Evolutionary conservation across 2,888 invertebrate species (phyloP), one percentile per base, ranked within the genome.

Genomic region (Pachliopta kotzebuea): DNA sequence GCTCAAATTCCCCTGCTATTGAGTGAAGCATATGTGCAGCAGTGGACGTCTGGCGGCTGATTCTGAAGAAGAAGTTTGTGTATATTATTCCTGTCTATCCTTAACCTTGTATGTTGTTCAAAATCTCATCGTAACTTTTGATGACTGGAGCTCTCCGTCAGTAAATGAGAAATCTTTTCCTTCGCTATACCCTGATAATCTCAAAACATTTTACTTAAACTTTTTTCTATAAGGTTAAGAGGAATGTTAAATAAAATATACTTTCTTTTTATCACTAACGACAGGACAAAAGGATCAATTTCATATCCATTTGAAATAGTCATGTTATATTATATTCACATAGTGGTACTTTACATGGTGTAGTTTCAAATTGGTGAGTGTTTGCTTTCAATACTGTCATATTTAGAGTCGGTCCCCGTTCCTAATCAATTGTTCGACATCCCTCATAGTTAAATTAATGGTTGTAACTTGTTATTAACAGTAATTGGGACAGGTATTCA

Each of bases 241-340:
- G 9, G 20, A 49, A 49, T 20, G 20, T n/a, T 4, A 1, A 49
- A 14, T 20, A 49, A 49, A 45, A 49, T 20, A 49, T 49, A 20
- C 20, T 49, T 20, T 37, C 26, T 11, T 37, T 20, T 49, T 49
- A 49, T 49, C 20, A 20, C 49, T 20, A n/a, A 49, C n/a, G n/a
- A 4, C 24, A 26, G n/a, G 26, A 54, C 7, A 52, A 63, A 54
- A 58, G 56, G 53, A 58, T 58, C 42, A 18, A 58, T 54, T 63
- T 45, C 63, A 45, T n/a, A 4, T 63, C 45, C 29, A 45, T 63
- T 53, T 59, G 4, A 7, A 26, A n/a, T 37, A 18, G 17, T 21
- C 62, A 45, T 53, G 17, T 26, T 72, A 77, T 74, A 80, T 83
- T 80, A 72, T 58, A 50, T 60, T 60, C 31, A 52, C 23, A 21